phyloP scores from a whole-genome alignment of 2,113 vertebrate genomes.

The Hiodon alosoides region DNA sequence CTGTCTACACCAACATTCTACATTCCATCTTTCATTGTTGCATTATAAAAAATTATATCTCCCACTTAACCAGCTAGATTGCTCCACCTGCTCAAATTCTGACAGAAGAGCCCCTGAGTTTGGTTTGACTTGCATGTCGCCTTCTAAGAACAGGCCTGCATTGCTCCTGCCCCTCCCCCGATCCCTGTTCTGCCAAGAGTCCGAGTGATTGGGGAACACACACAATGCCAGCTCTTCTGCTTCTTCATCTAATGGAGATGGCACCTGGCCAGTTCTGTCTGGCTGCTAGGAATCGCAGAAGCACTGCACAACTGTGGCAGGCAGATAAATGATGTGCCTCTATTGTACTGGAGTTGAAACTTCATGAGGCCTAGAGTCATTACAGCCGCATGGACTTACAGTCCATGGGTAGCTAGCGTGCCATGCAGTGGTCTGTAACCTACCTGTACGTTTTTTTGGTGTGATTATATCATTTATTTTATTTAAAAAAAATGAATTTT shows the following conservation, averaged over 20 bases:
- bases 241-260: not conserved
- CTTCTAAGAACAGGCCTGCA: not conserved
- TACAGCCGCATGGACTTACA: not conserved
- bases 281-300: slow-evolving; percentile 9
- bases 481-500: slow-evolving; percentile 6
- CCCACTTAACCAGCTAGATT: not conserved
- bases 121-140: not conserved
- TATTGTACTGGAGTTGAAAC: not conserved
- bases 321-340: not conserved
- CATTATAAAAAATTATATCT: not conserved
- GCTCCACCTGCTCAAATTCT: not conserved
- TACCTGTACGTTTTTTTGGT: not conserved
- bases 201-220: not conserved
- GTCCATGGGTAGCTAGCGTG: not conserved
- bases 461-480: not conserved
- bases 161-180: not conserved
- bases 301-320: not conserved
- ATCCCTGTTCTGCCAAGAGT: not conserved
- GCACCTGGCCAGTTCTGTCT: slow-evolving; percentile 1
- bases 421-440: not conserved
- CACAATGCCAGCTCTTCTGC: not conserved
- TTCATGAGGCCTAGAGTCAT: not conserved
- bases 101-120: not conserved
- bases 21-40: not conserved
- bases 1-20: not conserved